Base-by-base conservation (phyloP, 2,888 invertebrate species). In the Chloroclysta siterata region DNA sequence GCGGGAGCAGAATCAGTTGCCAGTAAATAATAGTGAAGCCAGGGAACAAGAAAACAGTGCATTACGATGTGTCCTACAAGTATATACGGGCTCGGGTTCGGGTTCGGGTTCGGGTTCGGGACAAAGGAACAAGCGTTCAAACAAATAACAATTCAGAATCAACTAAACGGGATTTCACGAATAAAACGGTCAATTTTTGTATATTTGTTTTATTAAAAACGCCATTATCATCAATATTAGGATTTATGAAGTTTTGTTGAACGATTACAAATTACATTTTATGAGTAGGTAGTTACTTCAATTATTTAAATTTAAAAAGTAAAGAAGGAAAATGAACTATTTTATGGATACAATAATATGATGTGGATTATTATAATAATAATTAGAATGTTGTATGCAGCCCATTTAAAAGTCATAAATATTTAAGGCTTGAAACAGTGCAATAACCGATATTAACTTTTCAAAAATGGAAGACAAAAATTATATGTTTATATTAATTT, bases 181-280 rank as follows among this genome's bases (percentile, higher is more conserved):
- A 92, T 92, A 86, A 93, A 92, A 93, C 91, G 78, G 85, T 78
- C 87, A 83, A 81, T 72, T 82, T 92, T 89, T 89, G 86, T 87
- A 88, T 92, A 91, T 87, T 89, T 91, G 87, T 91, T 93, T 93
- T 93, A 92, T 92, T 93, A 91, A 93, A 93, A 93, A 91, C 93
- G 92, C 92, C 92, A 92, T 93, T 90, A 91, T 91, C 87, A 90
- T 93, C 91, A 91, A 89, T 93, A 92, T 93, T 92, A 93, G 91
- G 93, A 93, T 90, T 92, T 91, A 92, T 90, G 93, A 92, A 92
- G 90, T 90, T 90, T 90, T 83, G 91, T 92, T 90, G 91, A 92
- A 91, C 91, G 90, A 90, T 91, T 92, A 93, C 92, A 92, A 84
- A 87, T 88, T 75, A 75, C 73, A 75, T 65, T 82, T 90, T 89